These are phyloP conservation scores for Eumerus sabulonum DNA, from an alignment of 2,888 invertebrate species.

Conservation along the genomic window DNA sequence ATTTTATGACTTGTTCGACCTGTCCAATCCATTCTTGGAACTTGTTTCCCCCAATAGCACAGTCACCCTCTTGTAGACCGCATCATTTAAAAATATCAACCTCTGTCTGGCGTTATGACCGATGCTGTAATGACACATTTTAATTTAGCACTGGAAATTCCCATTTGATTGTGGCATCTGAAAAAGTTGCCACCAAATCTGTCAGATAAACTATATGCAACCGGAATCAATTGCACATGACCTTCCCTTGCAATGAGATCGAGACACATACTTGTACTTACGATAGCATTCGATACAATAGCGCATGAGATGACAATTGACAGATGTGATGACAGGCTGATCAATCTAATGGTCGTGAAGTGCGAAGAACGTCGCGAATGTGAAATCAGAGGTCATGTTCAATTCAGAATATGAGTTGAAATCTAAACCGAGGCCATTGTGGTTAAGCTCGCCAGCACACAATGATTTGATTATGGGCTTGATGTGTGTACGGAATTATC, in stretches of 20 bases:
- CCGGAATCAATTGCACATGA: constrained; percentile 54
- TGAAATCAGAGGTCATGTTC: constrained; percentile 63
- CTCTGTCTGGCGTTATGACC: neutral
- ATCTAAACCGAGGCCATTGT: constrained; percentile 60
- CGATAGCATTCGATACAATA: neutral
- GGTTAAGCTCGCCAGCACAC: constrained; percentile 50
- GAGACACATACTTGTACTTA: constrained; percentile 49
- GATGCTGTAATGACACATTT: constrained; percentile 16
- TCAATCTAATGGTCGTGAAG: constrained; percentile 39
- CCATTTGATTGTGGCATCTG: neutral
- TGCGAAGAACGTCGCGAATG: constrained; percentile 56
- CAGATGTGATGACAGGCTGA: constrained; percentile 8
- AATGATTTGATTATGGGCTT: constrained; percentile 54
- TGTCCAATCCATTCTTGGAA: constrained; percentile 27
- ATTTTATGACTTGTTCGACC: constrained; percentile 21
- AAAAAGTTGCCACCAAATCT: neutral
- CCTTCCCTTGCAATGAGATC: constrained; percentile 10
- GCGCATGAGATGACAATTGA: constrained; percentile 27
- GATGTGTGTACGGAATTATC: too few relatives aligned
- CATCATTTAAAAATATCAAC: constrained; percentile 31
- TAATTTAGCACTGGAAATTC: constrained; percentile 21
- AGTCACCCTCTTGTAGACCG: constrained; percentile 8
- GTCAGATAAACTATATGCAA: constrained; percentile 19
- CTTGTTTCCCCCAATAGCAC: constrained; percentile 35
- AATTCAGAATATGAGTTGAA: constrained; percentile 62